Base-by-base conservation (phyloP, 2,888 invertebrate species). In the Ornithoptera priamus region DNA sequence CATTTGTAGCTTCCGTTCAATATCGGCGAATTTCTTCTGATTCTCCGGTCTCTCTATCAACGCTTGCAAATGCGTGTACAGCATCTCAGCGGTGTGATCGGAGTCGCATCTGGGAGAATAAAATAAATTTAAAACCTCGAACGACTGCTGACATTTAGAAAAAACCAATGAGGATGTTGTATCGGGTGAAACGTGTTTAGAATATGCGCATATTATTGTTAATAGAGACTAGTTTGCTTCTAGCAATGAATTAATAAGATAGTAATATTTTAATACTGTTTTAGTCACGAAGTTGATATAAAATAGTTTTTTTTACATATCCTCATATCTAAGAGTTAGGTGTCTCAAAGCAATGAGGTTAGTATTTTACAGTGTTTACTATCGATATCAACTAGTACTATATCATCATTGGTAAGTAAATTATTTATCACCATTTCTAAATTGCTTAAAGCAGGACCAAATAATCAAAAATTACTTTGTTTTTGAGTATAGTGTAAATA, bases 31-130 rank as follows among this genome's bases (percentile, higher is more conserved):
- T 75, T 98, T 95, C 89, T 97, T 95, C 90, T 97, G 95, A 91
- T 97, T 96, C 84, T 98, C 96, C 53, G 98, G 96, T 73, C 96
- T 89, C 76, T 96, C 95, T 78, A 97, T 92, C 36, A 99, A 89
- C 12, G 96, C 94, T 87, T 97, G 96, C 71, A 99, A 90, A 81
- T 98, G 98, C 17, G 95, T 94, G 83, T 96, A 96, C 71, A 99
- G 94, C 82, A 97, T 94, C 72, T 96, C 95, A 0, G 99, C 99
- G 24, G 99, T 99, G 83, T 97, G 97, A 74, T 97, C 95, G 15
- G 97, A 97, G 87, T 99, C 99, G 86, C 97, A 98, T 87, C 92
- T 92, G 89, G 72, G 53, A 72, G 78, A 62, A 67, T 18, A 53
- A 58, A 57, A 72, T 72, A 74, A 60, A 56, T 39, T 39, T 53